phyloP scores from a whole-genome alignment of 2,888 invertebrate species.

The Hyposoter didymator region DNA sequence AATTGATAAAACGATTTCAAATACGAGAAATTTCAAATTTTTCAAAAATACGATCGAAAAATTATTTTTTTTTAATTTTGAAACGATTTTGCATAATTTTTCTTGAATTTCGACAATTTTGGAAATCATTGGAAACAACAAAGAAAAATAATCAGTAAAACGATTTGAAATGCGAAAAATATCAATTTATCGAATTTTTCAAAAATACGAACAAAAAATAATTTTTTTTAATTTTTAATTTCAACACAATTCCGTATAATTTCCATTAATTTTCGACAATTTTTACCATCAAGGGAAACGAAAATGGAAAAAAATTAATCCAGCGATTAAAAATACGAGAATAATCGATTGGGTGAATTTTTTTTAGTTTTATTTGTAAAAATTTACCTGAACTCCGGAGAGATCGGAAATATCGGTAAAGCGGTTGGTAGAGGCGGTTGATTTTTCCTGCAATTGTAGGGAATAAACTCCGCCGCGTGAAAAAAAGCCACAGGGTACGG shows the following conservation, averaged over 20 bases:
- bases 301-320: not conserved
- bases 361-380: no score
- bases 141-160: no score
- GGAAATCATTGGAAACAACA: no score
- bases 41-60: not conserved
- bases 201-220: no score
- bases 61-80: no score
- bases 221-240: not conserved
- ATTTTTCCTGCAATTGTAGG: constrained; percentile 84
- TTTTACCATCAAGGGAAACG: no score
- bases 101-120: no score
- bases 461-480: constrained; percentile 89
- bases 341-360: not conserved
- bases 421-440: constrained; percentile 73
- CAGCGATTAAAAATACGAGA: not conserved
- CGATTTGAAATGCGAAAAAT: not conserved
- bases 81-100: no score
- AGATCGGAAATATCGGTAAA: constrained; percentile 74
- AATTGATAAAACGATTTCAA: not conserved
- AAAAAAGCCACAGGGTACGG: constrained; percentile 90
- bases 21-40: not conserved
- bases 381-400: constrained; percentile 75
- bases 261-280: no score
- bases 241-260: not conserved
- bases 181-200: not conserved